Percentiles rank a stretch among this genome's conserved stretches.
phyloP scores from a whole-genome alignment of 2,888 invertebrate genomes.

The Hypselothyrea guttata region DNA sequence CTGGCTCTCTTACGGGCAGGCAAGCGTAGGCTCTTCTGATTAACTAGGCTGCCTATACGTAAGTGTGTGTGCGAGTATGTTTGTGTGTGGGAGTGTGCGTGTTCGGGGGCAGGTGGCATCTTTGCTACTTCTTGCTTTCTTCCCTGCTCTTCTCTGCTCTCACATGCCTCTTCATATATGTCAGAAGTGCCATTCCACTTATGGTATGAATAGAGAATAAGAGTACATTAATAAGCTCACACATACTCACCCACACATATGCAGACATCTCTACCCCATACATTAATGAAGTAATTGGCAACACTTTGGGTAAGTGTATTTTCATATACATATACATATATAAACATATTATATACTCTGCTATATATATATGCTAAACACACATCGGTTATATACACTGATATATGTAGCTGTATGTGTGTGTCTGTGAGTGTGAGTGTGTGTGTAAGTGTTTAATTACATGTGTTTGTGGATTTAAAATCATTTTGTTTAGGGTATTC shows the following conservation, averaged over 20 bases:
- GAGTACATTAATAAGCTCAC: constrained; percentile 73
- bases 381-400: constrained; percentile 54
- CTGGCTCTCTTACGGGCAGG: constrained; percentile 34
- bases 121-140: constrained; percentile 68
- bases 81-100: constrained; percentile 11
- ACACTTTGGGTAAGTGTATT: constrained; percentile 62
- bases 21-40: constrained; percentile 46
- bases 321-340: constrained; percentile 26
- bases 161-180: too few relatives aligned
- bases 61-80: not conserved
- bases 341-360: constrained; percentile 30
- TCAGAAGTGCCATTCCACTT: constrained; percentile 61
- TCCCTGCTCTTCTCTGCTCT: constrained; percentile 4
- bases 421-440: constrained; percentile 22
- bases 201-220: constrained; percentile 64
- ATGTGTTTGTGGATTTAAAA: constrained; percentile 45
- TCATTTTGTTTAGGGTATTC: constrained; percentile 26
- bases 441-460: constrained; percentile 32
- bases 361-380: constrained; percentile 7
- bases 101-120: constrained; percentile 32
- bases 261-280: constrained; percentile 77
- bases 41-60: constrained; percentile 12
- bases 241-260: constrained; percentile 78
- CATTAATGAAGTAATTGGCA: constrained; percentile 78
- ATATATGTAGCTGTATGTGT: constrained; percentile 42